Conservation (phyloP, 2,797 vertebrate genomes). For the Arrhamphus sclerolepis region DNA sequence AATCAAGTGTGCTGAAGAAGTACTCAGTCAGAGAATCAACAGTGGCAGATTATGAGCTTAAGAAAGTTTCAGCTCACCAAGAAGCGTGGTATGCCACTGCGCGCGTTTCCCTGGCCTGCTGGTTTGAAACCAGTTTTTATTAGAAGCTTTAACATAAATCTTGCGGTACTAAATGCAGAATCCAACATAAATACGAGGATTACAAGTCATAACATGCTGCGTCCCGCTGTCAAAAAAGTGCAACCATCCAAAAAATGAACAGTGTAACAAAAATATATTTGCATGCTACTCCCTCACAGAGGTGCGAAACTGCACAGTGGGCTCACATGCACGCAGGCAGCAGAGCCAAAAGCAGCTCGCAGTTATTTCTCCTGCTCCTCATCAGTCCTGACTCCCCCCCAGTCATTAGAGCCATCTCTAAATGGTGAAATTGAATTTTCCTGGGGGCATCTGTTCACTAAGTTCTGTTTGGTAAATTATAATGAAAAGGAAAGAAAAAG, state of each 20-base stretch:
- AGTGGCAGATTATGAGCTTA: slow-evolving; percentile 60
- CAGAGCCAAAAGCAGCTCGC: slow-evolving; percentile 15
- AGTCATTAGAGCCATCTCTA: slow-evolving; percentile 55
- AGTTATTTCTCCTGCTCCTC: slow-evolving; percentile 26
- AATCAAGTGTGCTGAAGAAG: slow-evolving; percentile 28
- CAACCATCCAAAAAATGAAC: not conserved
- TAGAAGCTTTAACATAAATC: slow-evolving; percentile 63
- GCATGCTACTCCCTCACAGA: slow-evolving; percentile 36
- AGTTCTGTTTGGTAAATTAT: slow-evolving; percentile 53
- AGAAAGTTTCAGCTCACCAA: slow-evolving; percentile 65
- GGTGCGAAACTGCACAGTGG: slow-evolving; percentile 24
- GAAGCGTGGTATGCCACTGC: slow-evolving; percentile 50
- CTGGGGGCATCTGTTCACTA: slow-evolving; percentile 64
- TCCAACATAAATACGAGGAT: slow-evolving; percentile 73
- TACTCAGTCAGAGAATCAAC: slow-evolving; percentile 57
- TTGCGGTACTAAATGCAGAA: slow-evolving; percentile 62
- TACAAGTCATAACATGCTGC: slow-evolving; percentile 53
- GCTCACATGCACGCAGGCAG: slow-evolving; percentile 27
- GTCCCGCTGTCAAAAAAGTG: slow-evolving; percentile 39
- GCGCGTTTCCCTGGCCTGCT: slow-evolving; percentile 38
- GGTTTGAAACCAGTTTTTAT: slow-evolving; percentile 67
- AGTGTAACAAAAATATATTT: slow-evolving; percentile 32
- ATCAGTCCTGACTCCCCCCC: slow-evolving; percentile 19
- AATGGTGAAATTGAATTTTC: slow-evolving; percentile 64
- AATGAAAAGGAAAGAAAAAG: slow-evolving; percentile 49